phyloP scores from a whole-genome alignment of 53 echinoderm and acorn worm species.

The Holothuria leucospilota region DNA sequence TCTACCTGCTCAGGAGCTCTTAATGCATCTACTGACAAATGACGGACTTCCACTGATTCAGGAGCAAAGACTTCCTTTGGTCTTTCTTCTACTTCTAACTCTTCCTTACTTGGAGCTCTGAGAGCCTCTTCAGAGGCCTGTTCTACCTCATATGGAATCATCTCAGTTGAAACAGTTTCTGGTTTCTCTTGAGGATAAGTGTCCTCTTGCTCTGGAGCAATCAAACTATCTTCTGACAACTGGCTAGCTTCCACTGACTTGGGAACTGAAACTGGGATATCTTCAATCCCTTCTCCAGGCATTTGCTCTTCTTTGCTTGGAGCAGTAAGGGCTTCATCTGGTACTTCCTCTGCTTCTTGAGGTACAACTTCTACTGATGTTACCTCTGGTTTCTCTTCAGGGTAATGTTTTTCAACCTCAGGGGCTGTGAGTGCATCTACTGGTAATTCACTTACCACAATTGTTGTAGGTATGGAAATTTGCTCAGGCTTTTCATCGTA shows the following conservation, averaged over 20 bases:
- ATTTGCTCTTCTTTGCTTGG: conserved; percentile 17
- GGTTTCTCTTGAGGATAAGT: not conserved
- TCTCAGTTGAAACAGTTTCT: conserved; percentile 5
- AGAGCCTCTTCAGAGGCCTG: conserved; percentile 24
- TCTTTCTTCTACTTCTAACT: not conserved
- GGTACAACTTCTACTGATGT: conserved; percentile 32
- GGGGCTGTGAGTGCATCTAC: conserved; percentile 1
- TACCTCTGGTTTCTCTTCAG: conserved; percentile 46
- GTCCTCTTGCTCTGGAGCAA: conserved; percentile 11
- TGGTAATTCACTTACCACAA: conserved; percentile 30
- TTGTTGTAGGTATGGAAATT: not conserved
- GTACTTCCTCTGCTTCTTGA: conserved; percentile 57
- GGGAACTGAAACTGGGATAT: conserved; percentile 21
- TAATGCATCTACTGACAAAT: not conserved
- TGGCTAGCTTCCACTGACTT: not conserved
- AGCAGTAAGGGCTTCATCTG: not conserved
- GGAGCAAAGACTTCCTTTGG: conserved; percentile 25
- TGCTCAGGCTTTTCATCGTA: conserved; percentile 40
- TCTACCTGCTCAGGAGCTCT: conserved; percentile 23
- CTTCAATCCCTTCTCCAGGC: not conserved
- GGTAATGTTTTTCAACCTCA: not conserved
- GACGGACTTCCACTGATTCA: conserved; percentile 28
- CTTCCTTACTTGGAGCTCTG: conserved; percentile 25
- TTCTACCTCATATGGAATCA: not conserved
- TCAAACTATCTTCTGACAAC: conserved; percentile 2